Percentiles rank a stretch among this genome's conserved stretches.
phyloP scores from a whole-genome alignment of 2,113 vertebrate species.

The Stictonetta naevosa region DNA sequence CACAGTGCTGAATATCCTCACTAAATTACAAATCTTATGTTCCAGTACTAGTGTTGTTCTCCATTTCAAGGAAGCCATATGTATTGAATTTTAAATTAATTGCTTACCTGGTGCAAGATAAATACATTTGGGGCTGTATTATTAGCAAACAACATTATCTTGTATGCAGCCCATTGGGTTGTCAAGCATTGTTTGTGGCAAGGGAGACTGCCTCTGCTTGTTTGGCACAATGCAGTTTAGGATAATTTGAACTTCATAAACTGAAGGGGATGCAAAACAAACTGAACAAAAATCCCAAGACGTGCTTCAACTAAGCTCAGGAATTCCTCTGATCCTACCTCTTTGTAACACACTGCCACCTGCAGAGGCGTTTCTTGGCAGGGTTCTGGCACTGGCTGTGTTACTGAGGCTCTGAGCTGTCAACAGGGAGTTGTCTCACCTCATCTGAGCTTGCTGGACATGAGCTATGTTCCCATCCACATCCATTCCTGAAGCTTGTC shows the following conservation, averaged over 20 bases:
- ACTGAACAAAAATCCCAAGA: neutral
- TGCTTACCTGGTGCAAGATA: neutral
- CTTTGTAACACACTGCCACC: conserved; percentile 30
- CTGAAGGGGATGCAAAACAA: neutral
- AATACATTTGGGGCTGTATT: neutral
- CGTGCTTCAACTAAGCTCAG: conserved; percentile 32
- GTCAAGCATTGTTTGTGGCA: neutral
- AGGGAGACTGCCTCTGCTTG: neutral
- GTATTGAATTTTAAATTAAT: conserved; percentile 40
- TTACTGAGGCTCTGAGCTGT: conserved; percentile 17
- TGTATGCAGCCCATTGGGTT: neutral
- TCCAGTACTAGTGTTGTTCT: conserved; percentile 5
- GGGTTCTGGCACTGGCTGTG: conserved; percentile 37
- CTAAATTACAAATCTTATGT: conserved; percentile 1
- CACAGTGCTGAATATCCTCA: neutral
- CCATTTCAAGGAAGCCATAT: neutral
- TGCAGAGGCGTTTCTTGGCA: conserved; percentile 52
- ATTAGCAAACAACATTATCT: neutral
- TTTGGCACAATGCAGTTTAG: neutral
- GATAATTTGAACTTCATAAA: neutral
- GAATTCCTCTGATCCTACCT: conserved; percentile 39
- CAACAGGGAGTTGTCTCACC: conserved; percentile 3
- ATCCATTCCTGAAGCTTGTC: neutral
- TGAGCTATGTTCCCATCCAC: neutral
- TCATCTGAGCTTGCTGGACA: conserved; percentile 42